These are phyloP conservation scores for Holacanthus passer DNA, from an alignment of 2,113 vertebrate species.

Conservation along the genomic window DNA sequence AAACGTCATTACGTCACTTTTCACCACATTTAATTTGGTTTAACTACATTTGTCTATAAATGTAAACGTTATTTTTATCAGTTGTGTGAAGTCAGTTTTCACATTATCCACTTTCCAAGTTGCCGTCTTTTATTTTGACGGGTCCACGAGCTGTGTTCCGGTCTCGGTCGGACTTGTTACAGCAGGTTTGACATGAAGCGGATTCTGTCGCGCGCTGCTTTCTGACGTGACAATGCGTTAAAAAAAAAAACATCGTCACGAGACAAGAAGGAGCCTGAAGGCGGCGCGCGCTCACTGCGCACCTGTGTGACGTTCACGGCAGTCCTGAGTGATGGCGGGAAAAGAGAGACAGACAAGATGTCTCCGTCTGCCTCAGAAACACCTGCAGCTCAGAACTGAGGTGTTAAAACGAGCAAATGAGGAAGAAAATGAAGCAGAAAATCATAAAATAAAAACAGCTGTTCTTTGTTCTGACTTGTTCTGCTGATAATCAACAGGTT, in stretches of 20 bases:
- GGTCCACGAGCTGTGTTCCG: neutral
- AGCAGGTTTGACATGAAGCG: neutral
- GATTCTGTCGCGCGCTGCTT: constrained; percentile 23
- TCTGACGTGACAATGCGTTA: neutral
- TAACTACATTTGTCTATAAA: neutral
- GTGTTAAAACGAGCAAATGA: too few species aligned
- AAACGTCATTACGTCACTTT: too few species aligned
- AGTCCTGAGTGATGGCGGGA: neutral
- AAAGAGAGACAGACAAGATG: neutral
- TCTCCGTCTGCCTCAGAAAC: too few species aligned
- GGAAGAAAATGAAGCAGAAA: too few species aligned
- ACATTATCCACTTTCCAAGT: neutral
- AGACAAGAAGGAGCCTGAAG: constrained; percentile 28
- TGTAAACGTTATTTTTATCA: neutral
- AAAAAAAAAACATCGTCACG: neutral
- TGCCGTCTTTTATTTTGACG: constrained; percentile 8
- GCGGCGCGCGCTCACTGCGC: constrained; percentile 18
- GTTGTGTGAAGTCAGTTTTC: too few species aligned
- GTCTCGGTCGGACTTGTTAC: neutral
- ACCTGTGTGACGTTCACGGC: constrained; percentile 17
- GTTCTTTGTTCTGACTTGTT: too few species aligned
- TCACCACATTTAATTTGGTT: neutral
- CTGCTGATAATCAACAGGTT: too few species aligned
- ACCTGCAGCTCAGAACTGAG: too few species aligned
- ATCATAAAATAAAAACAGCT: too few species aligned